Evolutionary conservation across 2,113 vertebrate genomes (phyloP), one percentile per base, ranked within the genome.

Genomic region (Daboia siamensis): DNA sequence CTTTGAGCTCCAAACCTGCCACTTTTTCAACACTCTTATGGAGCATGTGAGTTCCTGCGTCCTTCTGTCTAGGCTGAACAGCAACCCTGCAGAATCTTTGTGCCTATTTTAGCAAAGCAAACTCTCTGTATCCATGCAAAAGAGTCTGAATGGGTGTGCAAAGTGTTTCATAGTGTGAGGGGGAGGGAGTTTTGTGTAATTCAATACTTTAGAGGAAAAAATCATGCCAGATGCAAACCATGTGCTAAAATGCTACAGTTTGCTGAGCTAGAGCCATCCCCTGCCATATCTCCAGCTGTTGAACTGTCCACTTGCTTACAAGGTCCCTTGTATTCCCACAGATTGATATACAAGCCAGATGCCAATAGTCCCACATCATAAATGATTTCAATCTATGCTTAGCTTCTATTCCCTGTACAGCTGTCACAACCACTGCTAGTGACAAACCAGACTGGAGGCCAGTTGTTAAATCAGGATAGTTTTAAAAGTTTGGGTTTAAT

Each of bases 311-410:
- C 93, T 94, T 94, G 93, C 90, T 80, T 80, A 80, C 74, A 80
- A 80, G 74, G 91, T 92, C 90, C 93, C 94, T 96, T 92, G 24
- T 91, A 95, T 96, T 93, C 95, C 93, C 91, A 91, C 93, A 96
- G 94, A 80, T 80, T 97, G 95, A 96, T 94, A 96, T 0, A n/a
- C 95, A 94, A 87, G 93, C 91, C 96, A 95, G 93, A 95, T 97
- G 96, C 94, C 97, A 92, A 92, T 2, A 39, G 93, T 86, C 93
- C 92, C 95, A 93, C 54, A 87, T 44, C 93, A 95, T 94, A 95
- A 95, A 96, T 92, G 55, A 93, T 90, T 88, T 55, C 92, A 89
- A 61, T 95, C 92, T 92, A 93, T 93, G 96, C 92, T 74, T 11
- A 48, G 87, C 24, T 91, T 92, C 48, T 94, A 93, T 91, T 93